Conservation (phyloP, 2,888 invertebrate species). For the Drepana falcataria region DNA sequence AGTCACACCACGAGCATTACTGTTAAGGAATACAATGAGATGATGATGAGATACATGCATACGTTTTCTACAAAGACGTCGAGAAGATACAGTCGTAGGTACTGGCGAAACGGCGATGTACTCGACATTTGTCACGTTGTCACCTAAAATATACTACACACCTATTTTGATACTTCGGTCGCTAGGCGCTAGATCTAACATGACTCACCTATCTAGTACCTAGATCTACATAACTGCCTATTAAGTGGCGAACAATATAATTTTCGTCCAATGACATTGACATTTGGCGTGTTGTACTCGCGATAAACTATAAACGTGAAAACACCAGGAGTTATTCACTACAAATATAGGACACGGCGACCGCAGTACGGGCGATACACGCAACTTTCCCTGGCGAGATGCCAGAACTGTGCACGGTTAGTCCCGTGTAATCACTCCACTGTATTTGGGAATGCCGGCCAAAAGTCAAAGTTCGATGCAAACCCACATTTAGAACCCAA, state of each 20-base stretch:
- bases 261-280: not conserved
- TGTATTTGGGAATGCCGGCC: not conserved
- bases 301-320: not conserved
- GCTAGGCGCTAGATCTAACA: no score
- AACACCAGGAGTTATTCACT: not conserved
- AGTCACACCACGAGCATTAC: no score
- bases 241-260: not conserved
- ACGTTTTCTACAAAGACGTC: no score
- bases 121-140: no score
- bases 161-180: no score
- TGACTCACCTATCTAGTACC: no score
- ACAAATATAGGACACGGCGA: not conserved
- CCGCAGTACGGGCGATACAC: not conserved
- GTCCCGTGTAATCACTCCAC: conserved; percentile 1
- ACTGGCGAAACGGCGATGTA: no score
- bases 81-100: no score
- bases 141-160: no score
- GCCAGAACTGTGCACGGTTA: conserved; percentile 1
- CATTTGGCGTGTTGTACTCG: not conserved
- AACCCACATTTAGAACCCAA: not conserved
- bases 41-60: no score
- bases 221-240: not conserved
- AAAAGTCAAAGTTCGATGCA: not conserved
- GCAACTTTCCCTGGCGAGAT: conserved; percentile 1
- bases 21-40: no score